phyloP scores from a whole-genome alignment of 2,113 vertebrate genomes.

The Carettochelys insculpta region DNA sequence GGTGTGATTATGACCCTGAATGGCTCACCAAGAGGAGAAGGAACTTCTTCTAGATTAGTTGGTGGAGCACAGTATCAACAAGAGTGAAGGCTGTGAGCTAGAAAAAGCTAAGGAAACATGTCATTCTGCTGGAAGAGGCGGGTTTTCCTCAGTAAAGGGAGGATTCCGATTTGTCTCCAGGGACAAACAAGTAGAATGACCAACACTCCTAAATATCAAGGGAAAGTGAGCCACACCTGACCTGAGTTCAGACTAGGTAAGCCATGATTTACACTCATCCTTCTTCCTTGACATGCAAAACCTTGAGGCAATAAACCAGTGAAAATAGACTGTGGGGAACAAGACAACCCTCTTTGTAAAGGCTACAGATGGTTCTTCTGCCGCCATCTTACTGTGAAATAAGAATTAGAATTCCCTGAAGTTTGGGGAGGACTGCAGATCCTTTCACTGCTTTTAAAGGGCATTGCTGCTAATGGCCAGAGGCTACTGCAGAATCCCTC shows the following conservation, averaged over 20 bases:
- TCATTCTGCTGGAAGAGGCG: fast-evolving
- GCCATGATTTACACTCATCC: not conserved
- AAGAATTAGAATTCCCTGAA: not conserved
- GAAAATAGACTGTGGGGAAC: fast-evolving
- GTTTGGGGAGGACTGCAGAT: not conserved
- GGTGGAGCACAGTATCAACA: not conserved
- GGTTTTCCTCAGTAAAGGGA: fast-evolving
- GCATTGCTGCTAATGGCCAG: not conserved
- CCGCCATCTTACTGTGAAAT: not conserved
- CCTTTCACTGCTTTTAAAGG: not conserved
- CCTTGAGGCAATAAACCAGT: not conserved
- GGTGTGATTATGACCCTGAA: not conserved
- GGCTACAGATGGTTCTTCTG: not conserved
- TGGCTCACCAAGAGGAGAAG: not conserved
- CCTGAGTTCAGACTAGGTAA: not conserved
- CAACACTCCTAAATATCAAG: fast-evolving
- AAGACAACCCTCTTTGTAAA: fast-evolving
- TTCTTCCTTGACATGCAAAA: fast-evolving
- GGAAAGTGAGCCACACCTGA: fast-evolving
- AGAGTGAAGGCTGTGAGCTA: not conserved
- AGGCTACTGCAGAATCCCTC: not conserved
- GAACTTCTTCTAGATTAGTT: not conserved
- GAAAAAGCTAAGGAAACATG: fast-evolving
- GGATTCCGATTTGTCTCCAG: fast-evolving
- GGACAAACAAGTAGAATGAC: too few relatives aligned